Base-by-base conservation (phyloP, 2,797 vertebrate species). In the Odontamblyopus rebecca region DNA sequence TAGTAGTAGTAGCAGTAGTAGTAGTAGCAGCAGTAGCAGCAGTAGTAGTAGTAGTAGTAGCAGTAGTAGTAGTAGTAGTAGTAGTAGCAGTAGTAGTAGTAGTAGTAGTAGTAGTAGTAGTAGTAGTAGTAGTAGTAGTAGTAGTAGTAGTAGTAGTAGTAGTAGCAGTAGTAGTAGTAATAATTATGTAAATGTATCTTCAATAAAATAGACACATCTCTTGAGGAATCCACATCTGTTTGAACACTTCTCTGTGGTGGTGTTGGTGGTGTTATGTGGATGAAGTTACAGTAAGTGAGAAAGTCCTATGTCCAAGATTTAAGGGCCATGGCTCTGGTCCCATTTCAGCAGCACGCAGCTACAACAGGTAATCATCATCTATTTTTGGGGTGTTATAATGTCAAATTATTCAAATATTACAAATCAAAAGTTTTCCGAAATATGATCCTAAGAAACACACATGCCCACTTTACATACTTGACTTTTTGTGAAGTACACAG, bases 261-360 rank as follows among this genome's bases (percentile, higher is more conserved):
- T 69, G 82, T 83, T 67, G 73, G 23, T 23, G 23, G 32, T 71
- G 82, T 68, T 69, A 85, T 83, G 80, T 68, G 82, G 85, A 81
- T 78, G 79, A 63, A 71, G 75, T 88, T 87, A 83, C 86, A 48
- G 85, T 68, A 86, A 88, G 74, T 62, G 67, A 69, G 76, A 76
- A 79, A 62, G 1, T 3, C 68, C 67, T 44, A 12, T 66, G 53
- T 75, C 74, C 71, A 64, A 30, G 29, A 78, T 75, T 35, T 57
- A 19, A 23, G 15, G 50, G 56, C 64, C 60, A 76, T 83, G 73
- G 77, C 76, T 19, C 30, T 26, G 66, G 69, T 79, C 84, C 81
- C 80, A 77, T 86, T 83, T 83, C 38, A 75, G 64, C 63, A 26
- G 27, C 44, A 29, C 53, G 65, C 27, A 38, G 63, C 38, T 23